These are phyloP conservation scores for Tichodroma muraria DNA, from an alignment of 2,113 vertebrate genomes.

Conservation along the genomic window DNA sequence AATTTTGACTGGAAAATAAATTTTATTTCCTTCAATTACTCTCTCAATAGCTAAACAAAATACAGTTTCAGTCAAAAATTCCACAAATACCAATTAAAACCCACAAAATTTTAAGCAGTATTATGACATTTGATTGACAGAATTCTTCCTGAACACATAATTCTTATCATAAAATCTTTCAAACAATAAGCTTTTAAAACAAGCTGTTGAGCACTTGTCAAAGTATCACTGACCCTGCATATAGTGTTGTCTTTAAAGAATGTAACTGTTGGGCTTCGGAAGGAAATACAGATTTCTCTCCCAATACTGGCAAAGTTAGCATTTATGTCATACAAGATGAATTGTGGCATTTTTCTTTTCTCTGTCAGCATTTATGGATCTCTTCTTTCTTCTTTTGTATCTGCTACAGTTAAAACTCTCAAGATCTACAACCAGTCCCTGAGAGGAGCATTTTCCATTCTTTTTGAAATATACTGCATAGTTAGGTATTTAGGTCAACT, in stretches of 20 bases:
- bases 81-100: background rate
- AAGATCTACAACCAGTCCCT: background rate
- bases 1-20: background rate
- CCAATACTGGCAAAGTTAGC: background rate
- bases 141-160: background rate
- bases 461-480: background rate
- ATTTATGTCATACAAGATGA: background rate
- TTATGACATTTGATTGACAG: background rate
- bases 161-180: background rate
- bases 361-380: background rate
- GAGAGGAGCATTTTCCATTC: background rate
- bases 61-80: background rate
- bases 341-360: background rate
- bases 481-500: background rate
- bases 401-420: background rate
- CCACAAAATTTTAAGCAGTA: background rate
- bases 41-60: background rate
- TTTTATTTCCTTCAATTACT: background rate
- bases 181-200: background rate
- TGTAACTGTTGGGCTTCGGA: background rate
- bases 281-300: slow-evolving; percentile 24
- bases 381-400: background rate
- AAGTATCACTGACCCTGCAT: background rate
- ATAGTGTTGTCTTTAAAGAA: background rate
- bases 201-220: background rate